Evolutionary conservation across 92 coral and sea anemone species (phyloP).

Genomic region (Plumapathes pennacea): DNA sequence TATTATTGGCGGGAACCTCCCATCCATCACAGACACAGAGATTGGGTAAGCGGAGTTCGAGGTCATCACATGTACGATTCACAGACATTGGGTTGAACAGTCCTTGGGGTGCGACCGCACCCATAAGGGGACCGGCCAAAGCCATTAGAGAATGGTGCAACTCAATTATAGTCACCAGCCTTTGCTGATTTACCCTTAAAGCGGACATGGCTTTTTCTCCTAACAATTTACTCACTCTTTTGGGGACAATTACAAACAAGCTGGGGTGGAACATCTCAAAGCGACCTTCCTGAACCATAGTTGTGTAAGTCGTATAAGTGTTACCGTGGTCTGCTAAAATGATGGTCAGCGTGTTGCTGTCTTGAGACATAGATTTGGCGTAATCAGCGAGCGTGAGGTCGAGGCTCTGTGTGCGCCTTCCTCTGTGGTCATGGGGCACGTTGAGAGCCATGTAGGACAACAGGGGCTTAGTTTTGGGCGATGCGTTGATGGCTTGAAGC

Average conservation of each 20-base stretch:
- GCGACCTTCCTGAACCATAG: constrained; percentile 65
- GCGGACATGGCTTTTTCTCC: constrained; percentile 59
- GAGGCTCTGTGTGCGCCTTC: constrained; percentile 66
- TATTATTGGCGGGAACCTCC: constrained; percentile 59
- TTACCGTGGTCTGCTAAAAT: constrained; percentile 89
- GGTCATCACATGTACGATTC: constrained; percentile 65
- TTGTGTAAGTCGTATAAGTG: constrained; percentile 69
- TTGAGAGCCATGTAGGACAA: constrained; percentile 65
- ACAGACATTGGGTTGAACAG: constrained; percentile 53
- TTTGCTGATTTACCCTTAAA: constrained; percentile 55
- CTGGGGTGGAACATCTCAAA: constrained; percentile 86
- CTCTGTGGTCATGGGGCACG: constrained; percentile 75
- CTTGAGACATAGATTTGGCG: constrained; percentile 46
- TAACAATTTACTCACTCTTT: constrained; percentile 54
- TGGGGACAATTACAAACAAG: constrained; percentile 66
- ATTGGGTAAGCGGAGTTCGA: constrained; percentile 73
- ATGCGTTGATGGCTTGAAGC: constrained; percentile 39
- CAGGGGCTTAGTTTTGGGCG: constrained; percentile 48
- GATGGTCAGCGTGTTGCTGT: constrained; percentile 65
- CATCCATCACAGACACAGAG: constrained; percentile 81
- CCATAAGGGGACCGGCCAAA: constrained; percentile 52
- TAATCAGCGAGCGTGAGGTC: constrained; percentile 56
- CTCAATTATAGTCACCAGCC: constrained; percentile 63
- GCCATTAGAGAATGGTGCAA: constrained; percentile 70
- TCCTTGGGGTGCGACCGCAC: constrained; percentile 40